These are phyloP conservation scores for Notamacropus eugenii DNA, from an alignment of 2,797 vertebrate genomes.

Conservation along the genomic window DNA sequence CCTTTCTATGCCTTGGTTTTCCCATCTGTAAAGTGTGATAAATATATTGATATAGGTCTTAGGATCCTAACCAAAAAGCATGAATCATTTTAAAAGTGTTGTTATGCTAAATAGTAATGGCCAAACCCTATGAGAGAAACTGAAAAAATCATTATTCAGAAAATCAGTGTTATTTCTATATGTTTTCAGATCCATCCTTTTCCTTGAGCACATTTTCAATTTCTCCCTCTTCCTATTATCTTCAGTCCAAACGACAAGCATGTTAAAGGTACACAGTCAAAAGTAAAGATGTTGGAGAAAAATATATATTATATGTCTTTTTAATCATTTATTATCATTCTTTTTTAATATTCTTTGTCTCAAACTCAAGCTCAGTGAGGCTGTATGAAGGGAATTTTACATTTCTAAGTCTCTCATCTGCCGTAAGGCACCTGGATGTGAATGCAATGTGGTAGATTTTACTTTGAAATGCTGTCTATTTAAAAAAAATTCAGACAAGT, in stretches of 20 bases:
- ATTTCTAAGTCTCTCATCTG: conserved; percentile 16
- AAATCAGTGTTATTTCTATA: conserved; percentile 9
- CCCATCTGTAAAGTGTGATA: background rate
- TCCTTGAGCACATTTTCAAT: background rate
- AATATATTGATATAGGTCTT: background rate
- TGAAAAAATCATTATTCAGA: background rate
- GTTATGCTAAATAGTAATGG: background rate
- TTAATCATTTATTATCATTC: background rate
- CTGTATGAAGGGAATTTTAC: conserved; percentile 35
- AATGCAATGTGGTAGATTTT: conserved; percentile 44
- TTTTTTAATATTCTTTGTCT: conserved; percentile 16
- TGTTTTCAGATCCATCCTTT: background rate
- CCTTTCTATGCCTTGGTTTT: background rate
- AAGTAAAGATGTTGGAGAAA: background rate
- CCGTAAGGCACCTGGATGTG: conserved; percentile 52
- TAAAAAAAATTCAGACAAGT: conserved; percentile 34
- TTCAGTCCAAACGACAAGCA: background rate
- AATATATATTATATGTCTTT: background rate
- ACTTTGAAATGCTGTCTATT: conserved; percentile 44
- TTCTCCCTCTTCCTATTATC: background rate
- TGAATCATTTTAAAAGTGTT: background rate
- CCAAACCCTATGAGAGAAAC: background rate
- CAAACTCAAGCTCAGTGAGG: background rate
- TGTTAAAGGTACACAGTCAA: background rate
- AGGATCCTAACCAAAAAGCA: background rate